Percentiles rank a stretch among this genome's conserved stretches.
These are phyloP conservation scores for Phrynocephalus vlangalii DNA, from an alignment of 2,797 vertebrate species.

Conservation along the genomic window DNA sequence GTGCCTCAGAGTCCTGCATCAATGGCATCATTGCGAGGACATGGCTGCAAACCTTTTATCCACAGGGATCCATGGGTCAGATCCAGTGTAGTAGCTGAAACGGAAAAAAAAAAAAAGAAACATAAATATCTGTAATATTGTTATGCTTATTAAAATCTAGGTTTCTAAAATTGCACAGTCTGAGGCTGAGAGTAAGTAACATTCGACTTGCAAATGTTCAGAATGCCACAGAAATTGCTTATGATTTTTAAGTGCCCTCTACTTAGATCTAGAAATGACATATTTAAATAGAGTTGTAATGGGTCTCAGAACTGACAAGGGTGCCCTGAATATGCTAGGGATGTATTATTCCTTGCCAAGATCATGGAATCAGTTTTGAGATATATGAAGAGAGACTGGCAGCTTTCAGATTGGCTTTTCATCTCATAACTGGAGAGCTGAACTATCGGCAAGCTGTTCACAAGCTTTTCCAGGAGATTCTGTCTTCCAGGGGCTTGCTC, in stretches of 20 bases:
- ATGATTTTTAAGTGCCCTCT: not conserved
- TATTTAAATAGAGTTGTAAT: constrained; percentile 9
- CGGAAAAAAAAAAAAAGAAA: too few relatives aligned
- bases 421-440: constrained; percentile 17
- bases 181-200: not conserved
- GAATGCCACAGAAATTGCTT: not conserved
- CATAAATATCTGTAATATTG: not conserved
- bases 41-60: not conserved
- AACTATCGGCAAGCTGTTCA: constrained; percentile 31
- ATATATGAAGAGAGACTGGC: constrained; percentile 10
- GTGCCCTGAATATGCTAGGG: not conserved
- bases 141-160: not conserved
- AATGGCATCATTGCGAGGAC: not conserved
- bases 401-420: constrained; percentile 33
- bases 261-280: constrained; percentile 3
- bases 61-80: too few relatives aligned
- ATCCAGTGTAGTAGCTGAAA: not conserved
- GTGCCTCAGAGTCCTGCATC: not conserved
- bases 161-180: not conserved
- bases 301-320: not conserved
- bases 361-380: constrained; percentile 6
- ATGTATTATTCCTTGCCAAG: not conserved
- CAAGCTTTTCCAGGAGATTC: constrained; percentile 28
- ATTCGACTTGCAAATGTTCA: not conserved
- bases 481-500: constrained; percentile 7